These are phyloP conservation scores for Chymomyza fuscimana DNA, from an alignment of 2,888 invertebrate genomes.

Conservation along the genomic window DNA sequence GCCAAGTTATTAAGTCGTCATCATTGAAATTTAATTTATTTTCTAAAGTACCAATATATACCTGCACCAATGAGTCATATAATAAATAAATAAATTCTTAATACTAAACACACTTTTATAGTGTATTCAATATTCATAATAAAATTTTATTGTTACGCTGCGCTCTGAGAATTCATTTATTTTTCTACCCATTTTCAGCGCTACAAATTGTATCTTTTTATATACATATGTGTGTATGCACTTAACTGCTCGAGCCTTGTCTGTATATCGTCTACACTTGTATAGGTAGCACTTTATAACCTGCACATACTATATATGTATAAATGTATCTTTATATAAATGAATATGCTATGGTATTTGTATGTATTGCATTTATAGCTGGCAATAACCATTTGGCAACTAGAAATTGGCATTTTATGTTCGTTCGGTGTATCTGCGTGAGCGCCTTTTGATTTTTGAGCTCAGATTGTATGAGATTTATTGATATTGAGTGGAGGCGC, in stretches of 20 bases:
- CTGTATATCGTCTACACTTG: not conserved
- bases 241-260: not conserved
- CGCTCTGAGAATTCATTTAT: not conserved
- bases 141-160: not conserved
- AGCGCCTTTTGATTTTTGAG: constrained; percentile 69
- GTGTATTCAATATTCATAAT: not conserved
- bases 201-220: constrained; percentile 4
- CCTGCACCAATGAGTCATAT: too few species aligned
- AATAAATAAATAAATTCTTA: too few species aligned
- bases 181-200: not conserved
- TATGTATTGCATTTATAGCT: constrained; percentile 41
- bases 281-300: not conserved
- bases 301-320: not conserved
- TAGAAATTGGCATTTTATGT: constrained; percentile 75
- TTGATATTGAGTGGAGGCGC: constrained; percentile 64
- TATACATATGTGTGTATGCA: not conserved
- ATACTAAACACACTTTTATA: not conserved
- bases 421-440: constrained; percentile 25
- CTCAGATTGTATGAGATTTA: constrained; percentile 67
- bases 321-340: not conserved
- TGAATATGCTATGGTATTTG: constrained; percentile 8
- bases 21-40: too few species aligned
- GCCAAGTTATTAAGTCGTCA: too few species aligned
- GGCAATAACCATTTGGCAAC: constrained; percentile 76
- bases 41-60: too few species aligned